Evolutionary conservation across 2,797 vertebrate genomes (phyloP), one percentile per base, ranked within the genome.

Genomic region (Gouania willdenowi): DNA sequence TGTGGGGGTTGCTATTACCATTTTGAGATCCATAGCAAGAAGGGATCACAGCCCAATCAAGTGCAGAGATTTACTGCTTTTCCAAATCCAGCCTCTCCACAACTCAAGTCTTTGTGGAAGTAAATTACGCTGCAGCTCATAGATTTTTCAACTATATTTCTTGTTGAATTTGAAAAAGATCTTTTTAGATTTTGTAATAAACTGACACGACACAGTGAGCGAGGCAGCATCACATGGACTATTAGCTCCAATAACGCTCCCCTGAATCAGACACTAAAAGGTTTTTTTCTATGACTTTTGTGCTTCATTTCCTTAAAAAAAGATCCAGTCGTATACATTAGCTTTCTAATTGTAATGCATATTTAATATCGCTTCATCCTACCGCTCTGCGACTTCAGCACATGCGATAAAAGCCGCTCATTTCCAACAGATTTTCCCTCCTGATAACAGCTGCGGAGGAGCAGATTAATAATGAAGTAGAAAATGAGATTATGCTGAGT

Each of bases 401-500:
- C 43, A 55, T 41, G 33, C 4, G 10, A 61, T 51, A 29, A 65
- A 72, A 47, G 13, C 3, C 10, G 18, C 41, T 57, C 21, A 60
- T 54, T 60, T 46, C 21, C 20, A 66, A 41, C 29, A 39, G 33
- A 34, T 70, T 52, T 58, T 27, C 46, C 48, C 41, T 44, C 47
- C 15, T 54, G 62, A 66, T 47, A 57, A 59, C 66, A 72, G 64
- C 66, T 78, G 75, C 48, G 0, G 20, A 63, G 65, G 20, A 76
- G 36, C 40, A 58, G 29, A 83, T 81, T 75, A 78, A 82, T 81
- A 77, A 83, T 79, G 58, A 66, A 84, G 44, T 40, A 62, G 72
- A 54, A 76, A 65, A 84, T 67, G 18, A 64, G 66, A 79, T 66
- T 68, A 75, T 61, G 41, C 48, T 60, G 46, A 73, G 41, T 68